Percentiles rank a stretch among this genome's conserved stretches.
phyloP scores from a whole-genome alignment of 1,140 invertebrate genomes.

The Musca vetustissima region DNA sequence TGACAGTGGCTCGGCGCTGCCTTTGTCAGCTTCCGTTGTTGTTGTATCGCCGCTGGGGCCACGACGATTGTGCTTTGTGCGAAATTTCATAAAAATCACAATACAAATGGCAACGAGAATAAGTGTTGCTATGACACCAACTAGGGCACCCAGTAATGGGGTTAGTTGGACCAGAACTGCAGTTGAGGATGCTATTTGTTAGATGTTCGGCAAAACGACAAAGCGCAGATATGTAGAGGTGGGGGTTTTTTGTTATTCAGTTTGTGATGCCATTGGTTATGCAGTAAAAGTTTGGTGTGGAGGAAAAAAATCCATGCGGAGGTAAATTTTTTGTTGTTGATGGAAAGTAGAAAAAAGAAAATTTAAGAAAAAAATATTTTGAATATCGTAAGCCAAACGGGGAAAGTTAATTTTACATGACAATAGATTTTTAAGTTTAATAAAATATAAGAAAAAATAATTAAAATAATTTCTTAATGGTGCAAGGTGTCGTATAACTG shows the following conservation, averaged over 20 bases:
- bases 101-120: conserved; percentile 72
- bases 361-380: too few relatives aligned
- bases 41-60: conserved; percentile 42
- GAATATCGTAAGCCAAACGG: too few relatives aligned
- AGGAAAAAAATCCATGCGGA: neutral
- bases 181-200: conserved; percentile 47
- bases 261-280: neutral
- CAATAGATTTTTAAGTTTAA: too few relatives aligned
- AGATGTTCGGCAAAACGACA: too few relatives aligned
- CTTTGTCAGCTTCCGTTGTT: conserved; percentile 54
- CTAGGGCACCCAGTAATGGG: conserved; percentile 69
- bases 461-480: too few relatives aligned
- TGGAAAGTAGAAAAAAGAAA: too few relatives aligned
- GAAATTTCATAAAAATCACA: conserved; percentile 60
- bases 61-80: conserved; percentile 46
- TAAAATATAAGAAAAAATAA: too few relatives aligned
- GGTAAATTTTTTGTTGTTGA: neutral
- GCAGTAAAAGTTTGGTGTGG: conserved; percentile 8
- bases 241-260: neutral
- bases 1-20: conserved; percentile 52
- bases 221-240: too few relatives aligned
- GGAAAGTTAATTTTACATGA: too few relatives aligned
- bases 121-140: conserved; percentile 70
- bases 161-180: conserved; percentile 67
- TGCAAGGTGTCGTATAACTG: too few relatives aligned